A percentile compares a stretch with the other conserved stretches of the same genome.
Evolutionary conservation across 2,113 vertebrate species (phyloP).

Genomic region (Hiodon tergisus): DNA sequence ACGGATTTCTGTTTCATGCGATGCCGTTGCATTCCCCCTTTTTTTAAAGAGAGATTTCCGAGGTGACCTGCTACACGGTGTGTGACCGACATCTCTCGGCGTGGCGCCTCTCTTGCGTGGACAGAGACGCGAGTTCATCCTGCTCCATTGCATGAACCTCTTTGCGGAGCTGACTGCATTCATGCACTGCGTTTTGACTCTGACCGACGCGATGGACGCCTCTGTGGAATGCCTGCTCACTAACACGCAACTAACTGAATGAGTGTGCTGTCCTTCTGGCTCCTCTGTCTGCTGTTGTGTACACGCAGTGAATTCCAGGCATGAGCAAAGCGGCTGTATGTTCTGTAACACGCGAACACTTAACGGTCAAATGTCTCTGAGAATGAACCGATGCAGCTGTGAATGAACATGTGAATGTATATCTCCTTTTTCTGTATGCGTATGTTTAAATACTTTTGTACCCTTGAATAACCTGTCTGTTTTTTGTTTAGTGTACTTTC

Average conservation of each 20-base stretch:
- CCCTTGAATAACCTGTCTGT: slow-evolving; percentile 5
- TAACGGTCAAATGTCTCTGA: neutral
- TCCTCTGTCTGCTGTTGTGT: neutral
- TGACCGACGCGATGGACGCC: too few species aligned
- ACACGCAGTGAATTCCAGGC: neutral
- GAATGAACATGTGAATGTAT: neutral
- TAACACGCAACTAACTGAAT: slow-evolving; percentile 1
- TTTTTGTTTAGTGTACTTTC: neutral
- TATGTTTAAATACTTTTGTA: neutral
- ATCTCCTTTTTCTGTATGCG: neutral
- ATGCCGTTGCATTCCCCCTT: too few species aligned
- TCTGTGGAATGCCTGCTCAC: neutral
- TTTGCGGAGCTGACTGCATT: neutral
- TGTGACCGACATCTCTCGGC: too few species aligned
- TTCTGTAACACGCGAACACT: neutral
- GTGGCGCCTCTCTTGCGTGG: too few species aligned
- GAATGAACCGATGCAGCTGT: neutral
- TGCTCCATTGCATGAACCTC: neutral
- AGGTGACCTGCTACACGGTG: too few species aligned
- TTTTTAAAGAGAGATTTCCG: too few species aligned
- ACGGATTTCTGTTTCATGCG: too few species aligned
- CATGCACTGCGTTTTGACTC: neutral
- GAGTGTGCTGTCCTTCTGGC: neutral
- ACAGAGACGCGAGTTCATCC: too few species aligned
- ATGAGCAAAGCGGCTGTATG: neutral